phyloP scores from a whole-genome alignment of 2,888 invertebrate species.

The Mythimna loreyi region DNA sequence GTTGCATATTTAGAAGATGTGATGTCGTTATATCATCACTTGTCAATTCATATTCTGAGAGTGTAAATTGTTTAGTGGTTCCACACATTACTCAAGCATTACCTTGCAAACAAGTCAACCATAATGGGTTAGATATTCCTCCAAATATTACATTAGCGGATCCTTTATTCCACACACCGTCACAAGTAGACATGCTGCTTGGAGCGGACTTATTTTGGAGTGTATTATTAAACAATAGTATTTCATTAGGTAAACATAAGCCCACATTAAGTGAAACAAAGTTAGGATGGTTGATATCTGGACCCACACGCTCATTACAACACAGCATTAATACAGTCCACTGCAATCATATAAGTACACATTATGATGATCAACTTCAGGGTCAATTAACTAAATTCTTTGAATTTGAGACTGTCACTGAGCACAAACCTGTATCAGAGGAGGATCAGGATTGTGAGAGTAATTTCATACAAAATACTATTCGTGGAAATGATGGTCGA shows the following conservation, averaged over 20 bases:
- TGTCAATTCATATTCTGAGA: conserved; percentile 10
- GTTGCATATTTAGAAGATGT: conserved; percentile 12
- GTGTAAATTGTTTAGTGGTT: conserved; percentile 1
- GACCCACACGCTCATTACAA: conserved; percentile 5
- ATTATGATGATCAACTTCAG: conserved; percentile 14
- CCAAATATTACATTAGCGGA: conserved; percentile 17
- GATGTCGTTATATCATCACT: conserved; percentile 22
- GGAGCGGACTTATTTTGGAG: conserved; percentile 22
- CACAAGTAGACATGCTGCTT: conserved; percentile 20
- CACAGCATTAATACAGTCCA: conserved; percentile 12
- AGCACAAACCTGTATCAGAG: conserved; percentile 7
- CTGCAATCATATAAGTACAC: conserved; percentile 10
- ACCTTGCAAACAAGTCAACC: conserved; percentile 12
- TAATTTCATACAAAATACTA: conserved; percentile 7
- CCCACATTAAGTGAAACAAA: conserved; percentile 19
- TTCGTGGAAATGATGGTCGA: conserved; percentile 23
- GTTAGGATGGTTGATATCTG: conserved; percentile 16
- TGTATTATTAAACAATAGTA: conserved; percentile 9
- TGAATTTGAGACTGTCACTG: no score
- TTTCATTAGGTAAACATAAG: conserved; percentile 18
- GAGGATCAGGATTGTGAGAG: conserved; percentile 16
- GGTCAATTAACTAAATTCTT: conserved; percentile 13
- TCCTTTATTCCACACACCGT: conserved; percentile 17
- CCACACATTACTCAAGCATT: conserved; percentile 19
- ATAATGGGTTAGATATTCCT: neutral